Evolutionary conservation across 2,888 invertebrate genomes (phyloP).

Genomic region (Heliconius cydno): DNA sequence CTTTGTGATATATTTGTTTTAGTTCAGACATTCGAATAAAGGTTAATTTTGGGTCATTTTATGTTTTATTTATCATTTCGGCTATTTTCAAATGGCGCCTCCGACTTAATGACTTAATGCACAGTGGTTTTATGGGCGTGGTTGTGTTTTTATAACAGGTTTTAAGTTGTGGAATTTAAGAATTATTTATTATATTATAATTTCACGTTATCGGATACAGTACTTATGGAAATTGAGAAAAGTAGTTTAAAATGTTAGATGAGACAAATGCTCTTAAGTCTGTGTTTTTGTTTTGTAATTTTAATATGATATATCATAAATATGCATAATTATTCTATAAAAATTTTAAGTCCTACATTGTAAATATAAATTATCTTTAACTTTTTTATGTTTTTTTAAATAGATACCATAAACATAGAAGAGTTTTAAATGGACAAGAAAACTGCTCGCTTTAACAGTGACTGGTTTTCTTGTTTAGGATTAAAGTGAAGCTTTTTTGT

Average conservation of each 20-base stretch:
- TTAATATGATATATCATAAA: no score
- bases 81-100: constrained; percentile 39
- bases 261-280: no score
- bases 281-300: no score
- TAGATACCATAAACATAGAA: no score
- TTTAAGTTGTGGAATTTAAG: constrained; percentile 38
- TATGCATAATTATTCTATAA: no score
- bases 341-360: no score
- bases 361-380: no score
- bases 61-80: constrained; percentile 25
- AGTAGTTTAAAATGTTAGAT: background rate
- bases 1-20: constrained; percentile 29
- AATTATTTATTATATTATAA: constrained; percentile 39
- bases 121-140: constrained; percentile 38
- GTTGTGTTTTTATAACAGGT: constrained; percentile 35
- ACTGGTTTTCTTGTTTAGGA: no score
- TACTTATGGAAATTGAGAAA: background rate
- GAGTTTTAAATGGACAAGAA: no score
- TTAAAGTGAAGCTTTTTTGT: no score
- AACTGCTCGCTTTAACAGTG: no score
- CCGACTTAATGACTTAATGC: constrained; percentile 41
- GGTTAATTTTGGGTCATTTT: background rate
- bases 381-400: no score
- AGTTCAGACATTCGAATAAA: constrained; percentile 4
- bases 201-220: constrained; percentile 33